Conservation (phyloP, 2,797 vertebrate species). For the Manis pentadactyla region DNA sequence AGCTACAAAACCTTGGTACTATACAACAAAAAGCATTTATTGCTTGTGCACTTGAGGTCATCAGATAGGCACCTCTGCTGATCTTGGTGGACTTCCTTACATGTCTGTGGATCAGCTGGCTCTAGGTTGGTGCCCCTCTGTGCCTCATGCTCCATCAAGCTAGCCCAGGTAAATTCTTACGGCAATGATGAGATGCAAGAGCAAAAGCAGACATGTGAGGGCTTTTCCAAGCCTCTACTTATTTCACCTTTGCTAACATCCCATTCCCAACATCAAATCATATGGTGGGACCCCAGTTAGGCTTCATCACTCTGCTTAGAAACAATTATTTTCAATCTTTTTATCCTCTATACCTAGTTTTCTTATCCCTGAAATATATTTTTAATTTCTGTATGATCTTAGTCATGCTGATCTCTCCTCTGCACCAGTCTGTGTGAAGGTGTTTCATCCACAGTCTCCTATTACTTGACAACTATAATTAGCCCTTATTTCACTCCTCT, state of each 20-base stretch:
- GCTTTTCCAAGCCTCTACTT: not conserved
- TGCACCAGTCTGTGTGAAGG: not conserved
- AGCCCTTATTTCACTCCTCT: not conserved
- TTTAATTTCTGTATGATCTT: slow-evolving; percentile 14
- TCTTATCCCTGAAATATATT: not conserved
- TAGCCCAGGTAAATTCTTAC: not conserved
- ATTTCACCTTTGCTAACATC: not conserved
- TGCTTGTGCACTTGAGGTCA: not conserved
- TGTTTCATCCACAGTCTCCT: not conserved
- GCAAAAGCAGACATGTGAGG: not conserved
- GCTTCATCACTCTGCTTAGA: not conserved
- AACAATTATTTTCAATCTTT: slow-evolving; percentile 1
- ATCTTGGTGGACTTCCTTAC: not conserved
- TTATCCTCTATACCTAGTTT: slow-evolving; percentile 19
- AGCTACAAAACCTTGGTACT: not conserved
- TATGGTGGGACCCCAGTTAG: not conserved
- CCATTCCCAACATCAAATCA: not conserved
- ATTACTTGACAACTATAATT: not conserved
- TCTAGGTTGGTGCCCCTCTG: not conserved
- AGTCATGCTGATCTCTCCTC: not conserved
- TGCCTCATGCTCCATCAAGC: not conserved
- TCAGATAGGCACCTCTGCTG: not conserved
- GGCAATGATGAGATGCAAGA: not conserved
- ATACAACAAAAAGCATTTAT: not conserved
- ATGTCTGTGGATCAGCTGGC: not conserved